These are phyloP conservation scores for Psilopsiagon aurifrons DNA, from an alignment of 2,113 vertebrate genomes.

Conservation along the genomic window DNA sequence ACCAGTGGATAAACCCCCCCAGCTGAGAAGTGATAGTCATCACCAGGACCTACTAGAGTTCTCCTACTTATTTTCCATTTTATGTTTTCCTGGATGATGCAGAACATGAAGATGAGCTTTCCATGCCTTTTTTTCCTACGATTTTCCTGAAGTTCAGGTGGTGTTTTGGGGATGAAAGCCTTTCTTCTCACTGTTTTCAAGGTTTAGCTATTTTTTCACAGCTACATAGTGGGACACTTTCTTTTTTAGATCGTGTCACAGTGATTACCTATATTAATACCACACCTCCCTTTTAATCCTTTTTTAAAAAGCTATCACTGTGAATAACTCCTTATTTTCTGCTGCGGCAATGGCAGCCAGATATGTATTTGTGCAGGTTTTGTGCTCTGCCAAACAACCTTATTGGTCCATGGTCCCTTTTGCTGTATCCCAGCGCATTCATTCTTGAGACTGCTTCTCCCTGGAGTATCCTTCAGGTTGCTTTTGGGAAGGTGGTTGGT, in stretches of 20 bases:
- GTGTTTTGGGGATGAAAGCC: neutral
- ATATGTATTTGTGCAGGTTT: neutral
- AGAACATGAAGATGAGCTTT: neutral
- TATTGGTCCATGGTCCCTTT: neutral
- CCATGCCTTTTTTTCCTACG: accelerated
- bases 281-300: neutral
- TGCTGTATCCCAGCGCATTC: neutral
- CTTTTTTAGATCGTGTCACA: neutral
- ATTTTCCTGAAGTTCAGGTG: neutral
- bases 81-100: neutral
- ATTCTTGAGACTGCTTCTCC: neutral
- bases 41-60: neutral
- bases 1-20: neutral
- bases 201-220: neutral
- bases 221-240: neutral
- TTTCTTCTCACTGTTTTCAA: neutral
- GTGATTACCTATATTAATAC: neutral
- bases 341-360: neutral
- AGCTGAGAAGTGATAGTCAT: neutral
- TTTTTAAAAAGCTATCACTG: neutral
- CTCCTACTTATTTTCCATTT: neutral
- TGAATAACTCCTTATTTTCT: neutral
- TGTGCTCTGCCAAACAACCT: neutral
- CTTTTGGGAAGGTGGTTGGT: neutral
- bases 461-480: neutral